phyloP scores from a whole-genome alignment of 2,113 vertebrate species.

The Thalassarche chlororhynchos region DNA sequence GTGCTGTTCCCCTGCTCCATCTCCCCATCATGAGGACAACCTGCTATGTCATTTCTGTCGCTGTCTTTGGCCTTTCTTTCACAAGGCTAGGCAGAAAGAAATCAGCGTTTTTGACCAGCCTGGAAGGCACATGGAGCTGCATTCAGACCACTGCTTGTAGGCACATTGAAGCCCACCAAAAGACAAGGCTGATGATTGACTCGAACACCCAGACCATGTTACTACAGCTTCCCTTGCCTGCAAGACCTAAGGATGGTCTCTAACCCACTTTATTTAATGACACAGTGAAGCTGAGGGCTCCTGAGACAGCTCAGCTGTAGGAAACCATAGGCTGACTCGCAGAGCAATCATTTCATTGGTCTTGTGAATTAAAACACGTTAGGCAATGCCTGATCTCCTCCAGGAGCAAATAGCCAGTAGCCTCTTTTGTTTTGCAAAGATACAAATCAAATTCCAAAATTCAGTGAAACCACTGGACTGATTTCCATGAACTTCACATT shows the following conservation, averaged over 20 bases:
- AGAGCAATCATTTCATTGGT: neutral
- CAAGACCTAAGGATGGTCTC: no score
- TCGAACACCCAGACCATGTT: neutral
- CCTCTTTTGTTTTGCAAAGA: neutral
- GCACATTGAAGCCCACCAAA: neutral
- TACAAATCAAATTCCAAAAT: neutral
- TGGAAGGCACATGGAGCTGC: no score
- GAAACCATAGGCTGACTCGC: neutral
- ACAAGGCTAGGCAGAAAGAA: neutral
- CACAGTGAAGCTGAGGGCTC: rapidly evolving
- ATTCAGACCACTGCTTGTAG: neutral
- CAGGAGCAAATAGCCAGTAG: neutral
- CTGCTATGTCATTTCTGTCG: neutral
- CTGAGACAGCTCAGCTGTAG: neutral
- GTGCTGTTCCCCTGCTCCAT: neutral
- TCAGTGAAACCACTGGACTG: neutral
- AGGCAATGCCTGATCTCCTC: neutral
- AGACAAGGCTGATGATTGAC: neutral
- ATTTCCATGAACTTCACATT: neutral
- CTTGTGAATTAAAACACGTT: neutral
- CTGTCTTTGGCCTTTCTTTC: neutral
- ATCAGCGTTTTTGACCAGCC: neutral
- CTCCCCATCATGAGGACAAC: rapidly evolving
- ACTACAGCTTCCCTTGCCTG: rapidly evolving
- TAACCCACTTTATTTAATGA: neutral